These are phyloP conservation scores for Drosophila nigromelanica DNA, from an alignment of 1,140 invertebrate species.

Conservation along the genomic window DNA sequence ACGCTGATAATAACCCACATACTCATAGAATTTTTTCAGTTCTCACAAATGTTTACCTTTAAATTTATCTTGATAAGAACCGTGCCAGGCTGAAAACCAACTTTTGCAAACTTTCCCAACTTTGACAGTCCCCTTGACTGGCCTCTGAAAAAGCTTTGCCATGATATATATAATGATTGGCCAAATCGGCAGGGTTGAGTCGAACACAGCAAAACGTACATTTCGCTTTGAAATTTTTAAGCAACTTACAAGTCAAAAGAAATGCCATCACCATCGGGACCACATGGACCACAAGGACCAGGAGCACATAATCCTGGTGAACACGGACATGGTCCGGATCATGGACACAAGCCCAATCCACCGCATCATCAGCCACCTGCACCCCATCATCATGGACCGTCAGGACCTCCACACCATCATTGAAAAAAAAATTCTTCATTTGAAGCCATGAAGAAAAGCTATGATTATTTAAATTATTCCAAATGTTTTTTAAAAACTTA, in stretches of 20 bases:
- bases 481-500: no score
- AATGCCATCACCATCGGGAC: conserved; percentile 64
- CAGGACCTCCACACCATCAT: conserved; percentile 19
- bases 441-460: no score
- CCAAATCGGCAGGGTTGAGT: conserved; percentile 27
- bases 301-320: conserved; percentile 33
- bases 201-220: conserved; percentile 15
- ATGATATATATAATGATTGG: conserved; percentile 19
- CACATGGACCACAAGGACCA: conserved; percentile 19
- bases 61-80: conserved; percentile 19
- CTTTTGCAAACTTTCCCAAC: conserved; percentile 33
- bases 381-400: conserved; percentile 16
- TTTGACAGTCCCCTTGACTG: conserved; percentile 12
- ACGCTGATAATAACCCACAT: not conserved
- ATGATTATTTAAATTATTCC: no score
- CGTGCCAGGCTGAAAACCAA: conserved; percentile 2
- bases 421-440: not conserved
- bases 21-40: not conserved
- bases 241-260: not conserved
- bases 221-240: conserved; percentile 6
- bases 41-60: conserved; percentile 11
- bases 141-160: conserved; percentile 22
- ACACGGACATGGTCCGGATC: conserved; percentile 29
- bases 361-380: conserved; percentile 10
- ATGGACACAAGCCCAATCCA: conserved; percentile 22